Base-by-base conservation (phyloP, 2,888 invertebrate species). In the Lasioglossum leucozonium region DNA sequence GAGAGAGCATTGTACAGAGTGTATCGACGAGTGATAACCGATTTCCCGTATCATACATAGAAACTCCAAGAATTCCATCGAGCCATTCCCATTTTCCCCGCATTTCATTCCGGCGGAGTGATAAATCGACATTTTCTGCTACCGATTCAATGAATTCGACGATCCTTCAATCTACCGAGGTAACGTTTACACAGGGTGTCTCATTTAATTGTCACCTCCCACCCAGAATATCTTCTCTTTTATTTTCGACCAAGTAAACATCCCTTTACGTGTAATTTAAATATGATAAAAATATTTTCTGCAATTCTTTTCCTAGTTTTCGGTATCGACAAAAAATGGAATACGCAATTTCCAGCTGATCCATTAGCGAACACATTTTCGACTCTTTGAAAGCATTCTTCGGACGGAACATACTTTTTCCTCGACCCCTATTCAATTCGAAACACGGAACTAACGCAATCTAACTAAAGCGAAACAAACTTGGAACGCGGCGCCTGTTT, bases 1-100 rank as follows among this genome's bases (percentile, higher is more conserved):
- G 84, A 84, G 77, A 67, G 79, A 77, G 72, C 62, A 22, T 79
- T 71, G 51, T 77, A 30, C n/a, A 58, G 42, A 44, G 69, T 81
- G 77, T 80, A 74, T 77, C 77, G 80, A 40, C 74, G 3, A 55
- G 16, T 58, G 74, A 71, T 83, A 83, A 76, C 74, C 62, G 62
- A 74, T 55, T 72, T 58, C 40, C 37, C 69, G 18, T 26, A 40
- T 71, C 65, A 51, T 55, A 65, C 69, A 16, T 11, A 10, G 11
- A 37, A 82, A 72, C 58, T n/a, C 18, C 8, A 47, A 26, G 47
- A 72, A 51, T 47, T n/a, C 67, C 10, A 34, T 30, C 34, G 34
- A 11, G 18, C 67, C 22, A 37, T 34, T 67, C 22, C 22, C 67
- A 18, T 51, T 22, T 18, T 37, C 40, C 10, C 11, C n/a, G 10